Conservation (phyloP, 2,888 invertebrate species). For the Masnerella sp. region DNA sequence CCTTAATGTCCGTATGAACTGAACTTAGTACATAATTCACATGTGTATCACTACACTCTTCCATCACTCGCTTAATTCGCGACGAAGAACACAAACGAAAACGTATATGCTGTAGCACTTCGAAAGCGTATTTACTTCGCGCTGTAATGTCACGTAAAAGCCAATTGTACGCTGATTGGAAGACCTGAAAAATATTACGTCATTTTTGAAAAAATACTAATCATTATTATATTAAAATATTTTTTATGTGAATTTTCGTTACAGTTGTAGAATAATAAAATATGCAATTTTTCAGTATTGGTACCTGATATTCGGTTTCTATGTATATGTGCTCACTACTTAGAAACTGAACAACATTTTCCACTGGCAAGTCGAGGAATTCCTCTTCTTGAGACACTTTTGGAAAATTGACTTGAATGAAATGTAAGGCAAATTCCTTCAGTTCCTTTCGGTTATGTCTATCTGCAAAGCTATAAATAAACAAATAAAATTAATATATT, state of each 20-base stretch:
- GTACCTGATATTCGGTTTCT: conserved; percentile 92
- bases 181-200: conserved; percentile 83
- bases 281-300: background rate
- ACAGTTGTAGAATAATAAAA: background rate
- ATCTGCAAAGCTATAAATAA: conserved; percentile 88
- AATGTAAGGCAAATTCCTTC: conserved; percentile 87
- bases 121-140: conserved; percentile 90
- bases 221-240: no score
- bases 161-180: conserved; percentile 93
- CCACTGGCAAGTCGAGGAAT: conserved; percentile 88
- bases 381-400: conserved; percentile 90
- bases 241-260: no score
- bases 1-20: conserved; percentile 86
- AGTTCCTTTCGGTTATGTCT: conserved; percentile 90
- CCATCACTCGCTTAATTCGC: conserved; percentile 87
- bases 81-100: conserved; percentile 90
- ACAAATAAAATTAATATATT: background rate
- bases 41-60: conserved; percentile 88
- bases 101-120: conserved; percentile 89
- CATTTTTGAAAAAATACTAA: no score
- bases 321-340: conserved; percentile 92
- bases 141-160: conserved; percentile 88
- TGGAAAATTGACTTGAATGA: conserved; percentile 91
- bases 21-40: conserved; percentile 89
- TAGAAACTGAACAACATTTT: conserved; percentile 86